These are phyloP conservation scores for Sycophila sp. DNA, from an alignment of 1,140 invertebrate species.

Conservation along the genomic window DNA sequence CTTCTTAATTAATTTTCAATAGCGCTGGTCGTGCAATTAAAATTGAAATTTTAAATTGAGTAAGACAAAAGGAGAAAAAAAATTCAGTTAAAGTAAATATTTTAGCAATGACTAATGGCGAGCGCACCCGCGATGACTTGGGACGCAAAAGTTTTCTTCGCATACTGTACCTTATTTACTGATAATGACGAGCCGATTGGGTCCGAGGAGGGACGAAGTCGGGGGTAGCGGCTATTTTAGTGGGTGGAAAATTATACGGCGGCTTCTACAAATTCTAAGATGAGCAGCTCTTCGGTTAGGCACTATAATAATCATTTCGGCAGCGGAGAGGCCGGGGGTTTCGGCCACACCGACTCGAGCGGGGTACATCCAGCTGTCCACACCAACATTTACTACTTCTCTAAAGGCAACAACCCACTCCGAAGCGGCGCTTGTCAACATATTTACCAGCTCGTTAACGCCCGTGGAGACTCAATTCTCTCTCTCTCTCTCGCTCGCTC, in stretches of 20 bases:
- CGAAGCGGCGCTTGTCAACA: conserved; percentile 63
- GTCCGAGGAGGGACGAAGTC: conserved; percentile 44
- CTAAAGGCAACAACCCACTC: conserved; percentile 42
- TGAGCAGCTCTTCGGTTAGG: conserved; percentile 66
- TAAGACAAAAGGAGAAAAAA: too few species aligned
- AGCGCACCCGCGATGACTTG: too few species aligned
- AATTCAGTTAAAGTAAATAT: too few species aligned
- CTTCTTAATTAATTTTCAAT: too few species aligned
- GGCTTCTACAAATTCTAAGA: conserved; percentile 65
- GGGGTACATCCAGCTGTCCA: conserved; percentile 15
- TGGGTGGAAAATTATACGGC: conserved; percentile 68
- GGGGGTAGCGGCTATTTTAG: conserved; percentile 66
- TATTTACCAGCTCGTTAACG: conserved; percentile 68
- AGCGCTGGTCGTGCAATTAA: too few species aligned
- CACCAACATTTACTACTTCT: conserved; percentile 39
- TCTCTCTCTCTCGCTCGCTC: conserved; percentile 42
- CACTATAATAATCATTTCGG: conserved; percentile 68
- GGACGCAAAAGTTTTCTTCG: conserved; percentile 48
- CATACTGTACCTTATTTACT: conserved; percentile 66
- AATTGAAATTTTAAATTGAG: too few species aligned
- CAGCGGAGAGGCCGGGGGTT: conserved; percentile 40
- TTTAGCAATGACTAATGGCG: too few species aligned
- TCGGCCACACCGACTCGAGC: background rate
- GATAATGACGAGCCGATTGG: conserved; percentile 63
- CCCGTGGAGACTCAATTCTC: conserved; percentile 50